Evolutionary conservation across 2,113 vertebrate genomes (phyloP), one percentile per base, ranked within the genome.

Genomic region (Centropus bengalensis): DNA sequence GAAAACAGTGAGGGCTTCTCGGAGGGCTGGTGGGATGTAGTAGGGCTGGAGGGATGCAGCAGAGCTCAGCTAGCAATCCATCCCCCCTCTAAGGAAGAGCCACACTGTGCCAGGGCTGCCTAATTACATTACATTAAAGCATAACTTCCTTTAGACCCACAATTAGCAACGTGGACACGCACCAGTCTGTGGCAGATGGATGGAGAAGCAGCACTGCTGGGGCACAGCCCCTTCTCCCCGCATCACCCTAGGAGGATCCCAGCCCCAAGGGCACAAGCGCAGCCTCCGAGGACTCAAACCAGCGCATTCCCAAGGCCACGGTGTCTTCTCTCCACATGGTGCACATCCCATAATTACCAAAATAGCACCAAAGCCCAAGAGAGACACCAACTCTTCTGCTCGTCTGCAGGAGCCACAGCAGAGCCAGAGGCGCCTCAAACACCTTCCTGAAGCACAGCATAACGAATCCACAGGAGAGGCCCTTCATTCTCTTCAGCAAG

Each of bases 121-220:
- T 63, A 54, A 88, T 86, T 10, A 33, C 49, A 6, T 62, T 58
- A 55, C 3, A 4, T 6, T 22, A 47, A 76, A 70, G 10, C 82
- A 59, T 51, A 4, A 27, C 85, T 91, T 86, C 88, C 81, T 80
- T 51, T 7, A 54, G 32, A 30, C 10, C 63, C 7, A 2, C 33
- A 26, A 4, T 13, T 16, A 51, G n/a, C 71, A 0, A 5, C 0
- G 18, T 3, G 15, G 36, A 12, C 3, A 3, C 1, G 54, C 26
- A 8, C 5, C 8, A 2, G 38, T 9, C 32, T 62, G 47, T 5
- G 12, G 47, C 10, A 27, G 44, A 4, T 0, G 21, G 60, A 63
- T 6, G 91, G 60, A n/a, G 42, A 42, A 8, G 62, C 44, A 1
- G 12, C 38, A 1, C 9, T 18, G 38, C 45, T 45, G 24, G 26